These are phyloP conservation scores for Nannoperca australis DNA, from an alignment of 2,797 vertebrate species.

Conservation along the genomic window DNA sequence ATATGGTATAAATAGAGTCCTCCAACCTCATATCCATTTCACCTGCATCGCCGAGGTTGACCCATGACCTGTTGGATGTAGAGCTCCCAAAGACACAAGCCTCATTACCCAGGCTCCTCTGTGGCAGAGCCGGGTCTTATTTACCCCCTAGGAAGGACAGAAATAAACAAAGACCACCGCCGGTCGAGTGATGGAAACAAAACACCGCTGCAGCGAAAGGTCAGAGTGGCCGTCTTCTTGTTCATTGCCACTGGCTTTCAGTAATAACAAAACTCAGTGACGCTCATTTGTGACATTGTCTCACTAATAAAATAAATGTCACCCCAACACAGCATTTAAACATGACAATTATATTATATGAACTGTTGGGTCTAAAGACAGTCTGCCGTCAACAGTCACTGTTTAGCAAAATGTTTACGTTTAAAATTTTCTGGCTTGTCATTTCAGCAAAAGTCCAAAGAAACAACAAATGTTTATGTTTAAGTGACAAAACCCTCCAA, in stretches of 20 bases:
- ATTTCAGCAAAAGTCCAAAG: not conserved
- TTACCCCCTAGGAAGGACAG: conserved; percentile 81
- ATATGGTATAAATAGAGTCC: conserved; percentile 74
- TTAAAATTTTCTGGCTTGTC: not conserved
- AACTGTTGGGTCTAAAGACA: not conserved
- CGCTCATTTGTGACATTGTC: conserved; percentile 37
- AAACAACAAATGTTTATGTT: not conserved
- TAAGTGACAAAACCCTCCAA: not conserved
- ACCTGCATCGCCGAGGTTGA: conserved; percentile 62
- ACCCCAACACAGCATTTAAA: conserved; percentile 14
- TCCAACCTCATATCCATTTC: conserved; percentile 70
- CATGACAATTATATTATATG: conserved; percentile 25
- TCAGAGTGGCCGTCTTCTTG: conserved; percentile 65
- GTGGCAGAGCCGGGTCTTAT: conserved; percentile 69
- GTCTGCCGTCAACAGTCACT: not conserved
- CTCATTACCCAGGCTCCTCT: conserved; percentile 81
- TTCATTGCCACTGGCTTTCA: conserved; percentile 55
- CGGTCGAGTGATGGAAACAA: conserved; percentile 74
- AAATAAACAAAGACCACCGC: conserved; percentile 77
- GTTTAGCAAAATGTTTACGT: not conserved
- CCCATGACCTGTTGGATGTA: conserved; percentile 76
- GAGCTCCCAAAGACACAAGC: conserved; percentile 72
- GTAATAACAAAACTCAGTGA: conserved; percentile 54
- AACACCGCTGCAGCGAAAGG: conserved; percentile 69
- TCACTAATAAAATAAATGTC: conserved; percentile 48